phyloP scores from a whole-genome alignment of 2,797 vertebrate species.

The Limosa lapponica region DNA sequence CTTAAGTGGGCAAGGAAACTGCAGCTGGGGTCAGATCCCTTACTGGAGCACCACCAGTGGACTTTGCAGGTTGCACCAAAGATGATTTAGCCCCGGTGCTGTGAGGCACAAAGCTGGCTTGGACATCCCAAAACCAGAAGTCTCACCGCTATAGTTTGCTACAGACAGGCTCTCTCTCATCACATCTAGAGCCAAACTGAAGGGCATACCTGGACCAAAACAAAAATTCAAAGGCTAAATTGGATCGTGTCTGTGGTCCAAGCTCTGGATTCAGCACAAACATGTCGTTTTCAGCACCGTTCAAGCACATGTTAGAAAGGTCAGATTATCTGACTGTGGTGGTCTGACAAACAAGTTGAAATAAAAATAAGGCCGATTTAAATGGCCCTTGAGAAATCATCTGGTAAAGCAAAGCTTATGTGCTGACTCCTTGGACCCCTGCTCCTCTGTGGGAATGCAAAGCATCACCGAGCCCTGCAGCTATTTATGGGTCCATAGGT shows the following conservation, averaged over 20 bases:
- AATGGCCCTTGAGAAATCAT: background rate
- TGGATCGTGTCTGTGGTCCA: background rate
- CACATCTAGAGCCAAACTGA: background rate
- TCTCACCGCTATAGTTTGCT: background rate
- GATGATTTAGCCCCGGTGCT: background rate
- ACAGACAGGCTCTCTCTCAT: too few species aligned
- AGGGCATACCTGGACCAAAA: background rate
- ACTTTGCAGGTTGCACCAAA: background rate
- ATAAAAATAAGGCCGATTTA: background rate
- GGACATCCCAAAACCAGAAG: background rate
- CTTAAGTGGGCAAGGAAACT: slow-evolving; percentile 19
- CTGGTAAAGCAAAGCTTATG: background rate
- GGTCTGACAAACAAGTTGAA: background rate
- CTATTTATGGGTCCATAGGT: accelerated
- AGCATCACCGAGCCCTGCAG: background rate
- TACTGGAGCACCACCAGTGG: accelerated
- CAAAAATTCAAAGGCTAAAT: background rate
- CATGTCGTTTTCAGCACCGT: accelerated
- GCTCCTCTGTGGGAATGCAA: background rate
- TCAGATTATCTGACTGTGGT: background rate
- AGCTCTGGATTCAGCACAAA: background rate
- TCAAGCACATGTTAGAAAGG: background rate
- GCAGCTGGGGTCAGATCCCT: background rate
- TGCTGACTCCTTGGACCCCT: background rate
- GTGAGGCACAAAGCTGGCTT: background rate